Percentiles rank a stretch among this genome's conserved stretches.
These are phyloP conservation scores for Propithecus deckenii DNA, from an alignment of 2,797 vertebrate species.

Conservation along the genomic window DNA sequence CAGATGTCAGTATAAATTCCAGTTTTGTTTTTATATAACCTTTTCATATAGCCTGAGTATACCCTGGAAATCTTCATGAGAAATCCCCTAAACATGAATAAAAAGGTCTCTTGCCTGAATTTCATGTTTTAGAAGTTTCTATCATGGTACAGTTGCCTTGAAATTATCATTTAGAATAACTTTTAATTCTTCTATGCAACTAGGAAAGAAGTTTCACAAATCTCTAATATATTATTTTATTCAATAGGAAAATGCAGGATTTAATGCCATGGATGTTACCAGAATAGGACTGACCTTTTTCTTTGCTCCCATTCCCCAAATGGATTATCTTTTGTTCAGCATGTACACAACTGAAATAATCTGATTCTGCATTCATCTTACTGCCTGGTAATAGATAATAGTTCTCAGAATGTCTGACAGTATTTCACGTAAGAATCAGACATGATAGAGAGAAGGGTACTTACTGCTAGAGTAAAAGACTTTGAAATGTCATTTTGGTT, in stretches of 20 bases:
- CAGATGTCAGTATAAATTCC: not conserved
- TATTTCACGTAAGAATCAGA: constrained; percentile 47
- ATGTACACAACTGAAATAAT: not conserved
- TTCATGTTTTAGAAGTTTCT: not conserved
- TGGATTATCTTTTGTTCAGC: not conserved
- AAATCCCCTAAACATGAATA: not conserved
- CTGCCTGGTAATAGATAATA: not conserved
- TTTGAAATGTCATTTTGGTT: constrained; percentile 73
- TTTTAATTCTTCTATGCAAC: not conserved
- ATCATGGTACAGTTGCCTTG: not conserved
- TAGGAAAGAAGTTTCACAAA: not conserved
- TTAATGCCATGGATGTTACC: not conserved
- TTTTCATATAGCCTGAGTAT: not conserved
- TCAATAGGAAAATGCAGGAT: not conserved
- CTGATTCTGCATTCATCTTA: constrained; percentile 51
- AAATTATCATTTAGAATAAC: not conserved
- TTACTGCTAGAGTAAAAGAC: constrained; percentile 32
- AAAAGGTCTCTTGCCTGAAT: not conserved
- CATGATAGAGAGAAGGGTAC: not conserved
- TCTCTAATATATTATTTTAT: not conserved
- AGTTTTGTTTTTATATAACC: not conserved
- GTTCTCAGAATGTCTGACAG: constrained; percentile 54
- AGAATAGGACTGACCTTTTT: not conserved
- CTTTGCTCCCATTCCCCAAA: not conserved
- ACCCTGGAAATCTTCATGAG: not conserved